A percentile compares a stretch with the other conserved stretches of the same genome.
Conservation (phyloP, 2,113 vertebrate species). For the Pteropus alecto region DNA sequence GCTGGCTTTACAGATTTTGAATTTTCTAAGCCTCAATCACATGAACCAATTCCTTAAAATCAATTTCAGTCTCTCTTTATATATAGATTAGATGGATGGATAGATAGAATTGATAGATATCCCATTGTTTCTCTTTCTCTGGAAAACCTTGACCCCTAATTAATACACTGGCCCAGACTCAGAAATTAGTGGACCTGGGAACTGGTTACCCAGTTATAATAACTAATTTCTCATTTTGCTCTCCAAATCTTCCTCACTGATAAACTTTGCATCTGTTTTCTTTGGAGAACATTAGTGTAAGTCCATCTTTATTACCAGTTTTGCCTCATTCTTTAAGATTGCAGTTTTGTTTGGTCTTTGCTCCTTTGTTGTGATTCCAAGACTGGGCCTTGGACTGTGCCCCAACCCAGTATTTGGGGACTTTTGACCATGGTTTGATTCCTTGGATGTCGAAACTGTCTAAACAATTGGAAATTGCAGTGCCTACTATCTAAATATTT, state of each 20-base stretch:
- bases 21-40: not conserved
- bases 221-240: not conserved
- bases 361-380: not conserved
- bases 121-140: not conserved
- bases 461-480: not conserved
- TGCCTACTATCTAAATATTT: not conserved
- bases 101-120: not conserved
- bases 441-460: not conserved
- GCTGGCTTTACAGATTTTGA: not conserved
- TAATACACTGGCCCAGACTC: not conserved
- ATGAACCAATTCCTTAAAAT: not conserved
- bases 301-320: not conserved
- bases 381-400: not conserved
- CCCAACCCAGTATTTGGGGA: not conserved
- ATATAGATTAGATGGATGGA: not conserved
- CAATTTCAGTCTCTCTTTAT: not conserved
- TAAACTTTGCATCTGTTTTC: not conserved
- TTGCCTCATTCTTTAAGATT: not conserved
- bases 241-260: not conserved
- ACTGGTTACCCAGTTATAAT: not conserved
- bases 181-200: not conserved
- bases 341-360: not conserved
- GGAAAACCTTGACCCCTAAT: not conserved
- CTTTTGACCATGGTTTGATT: not conserved
- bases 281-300: not conserved